A percentile compares a stretch with the other conserved stretches of the same genome.
Evolutionary conservation across 2,797 vertebrate genomes (phyloP).

Genomic region (Halcyon smyrnensis): DNA sequence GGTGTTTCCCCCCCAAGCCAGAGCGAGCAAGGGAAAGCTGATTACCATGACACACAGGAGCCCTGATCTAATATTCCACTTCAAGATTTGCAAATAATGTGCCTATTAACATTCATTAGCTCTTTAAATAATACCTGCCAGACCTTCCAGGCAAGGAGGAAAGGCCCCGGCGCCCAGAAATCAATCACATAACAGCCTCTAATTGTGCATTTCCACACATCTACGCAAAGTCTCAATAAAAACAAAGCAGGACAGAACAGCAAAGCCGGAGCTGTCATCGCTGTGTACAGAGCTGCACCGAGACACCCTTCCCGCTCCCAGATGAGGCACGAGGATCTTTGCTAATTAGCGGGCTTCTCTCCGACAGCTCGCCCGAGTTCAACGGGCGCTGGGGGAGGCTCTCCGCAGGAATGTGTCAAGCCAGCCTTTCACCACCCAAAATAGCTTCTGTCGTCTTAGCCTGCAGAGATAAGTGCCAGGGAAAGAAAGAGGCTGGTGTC

Average conservation of each 20-base stretch:
- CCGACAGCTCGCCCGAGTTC: background rate
- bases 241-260: slow-evolving; percentile 18
- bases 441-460: background rate
- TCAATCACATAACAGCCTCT: slow-evolving; percentile 49
- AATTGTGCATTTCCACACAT: slow-evolving; percentile 44
- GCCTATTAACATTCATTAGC: slow-evolving; percentile 75
- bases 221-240: background rate
- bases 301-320: background rate
- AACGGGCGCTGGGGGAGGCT: background rate
- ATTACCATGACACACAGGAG: slow-evolving; percentile 70
- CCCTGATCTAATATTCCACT: slow-evolving; percentile 73
- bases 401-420: background rate
- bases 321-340: background rate
- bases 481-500: background rate
- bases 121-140: slow-evolving; percentile 76
- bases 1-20: slow-evolving; percentile 40
- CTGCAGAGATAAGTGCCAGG: background rate
- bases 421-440: background rate
- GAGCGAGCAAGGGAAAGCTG: slow-evolving; percentile 59
- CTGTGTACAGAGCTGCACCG: background rate
- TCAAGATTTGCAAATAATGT: slow-evolving; percentile 74
- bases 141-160: slow-evolving; percentile 61
- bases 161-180: slow-evolving; percentile 48
- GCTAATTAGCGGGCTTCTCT: background rate
- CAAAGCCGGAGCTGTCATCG: background rate